phyloP scores from a whole-genome alignment of 1,140 invertebrate genomes.

The Antheraea pernyi region DNA sequence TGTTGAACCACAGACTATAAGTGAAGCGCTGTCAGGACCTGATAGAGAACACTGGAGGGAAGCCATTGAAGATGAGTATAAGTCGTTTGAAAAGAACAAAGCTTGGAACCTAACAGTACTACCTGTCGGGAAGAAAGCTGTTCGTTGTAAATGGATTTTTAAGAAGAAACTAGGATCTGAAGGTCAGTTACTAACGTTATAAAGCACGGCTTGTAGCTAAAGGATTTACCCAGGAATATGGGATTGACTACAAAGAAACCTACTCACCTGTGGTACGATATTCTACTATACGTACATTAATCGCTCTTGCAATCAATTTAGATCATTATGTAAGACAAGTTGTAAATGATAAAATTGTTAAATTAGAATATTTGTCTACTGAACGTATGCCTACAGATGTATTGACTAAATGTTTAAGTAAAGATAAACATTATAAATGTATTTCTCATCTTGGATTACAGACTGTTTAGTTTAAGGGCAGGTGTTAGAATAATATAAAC shows the following conservation, averaged over 20 bases:
- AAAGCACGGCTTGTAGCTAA: conserved; percentile 20
- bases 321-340: no score
- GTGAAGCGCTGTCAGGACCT: no score
- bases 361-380: no score
- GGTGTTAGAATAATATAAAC: no score
- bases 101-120: conserved; percentile 26
- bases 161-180: conserved; percentile 15
- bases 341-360: no score
- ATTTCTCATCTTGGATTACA: no score
- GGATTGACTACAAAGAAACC: conserved; percentile 17
- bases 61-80: background rate
- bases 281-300: conserved; percentile 12
- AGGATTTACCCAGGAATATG: conserved; percentile 15
- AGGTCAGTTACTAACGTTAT: conserved; percentile 14
- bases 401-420: no score
- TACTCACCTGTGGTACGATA: conserved; percentile 19
- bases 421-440: no score
- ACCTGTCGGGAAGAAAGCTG: conserved; percentile 12
- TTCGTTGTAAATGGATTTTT: conserved; percentile 21
- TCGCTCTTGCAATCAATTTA: conserved; percentile 12
- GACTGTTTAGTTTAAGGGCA: no score
- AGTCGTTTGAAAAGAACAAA: conserved; percentile 21
- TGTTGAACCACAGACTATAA: no score
- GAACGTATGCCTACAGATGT: no score
- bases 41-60: background rate